phyloP scores from a whole-genome alignment of 2,888 invertebrate species.

The Chirona hameri region DNA sequence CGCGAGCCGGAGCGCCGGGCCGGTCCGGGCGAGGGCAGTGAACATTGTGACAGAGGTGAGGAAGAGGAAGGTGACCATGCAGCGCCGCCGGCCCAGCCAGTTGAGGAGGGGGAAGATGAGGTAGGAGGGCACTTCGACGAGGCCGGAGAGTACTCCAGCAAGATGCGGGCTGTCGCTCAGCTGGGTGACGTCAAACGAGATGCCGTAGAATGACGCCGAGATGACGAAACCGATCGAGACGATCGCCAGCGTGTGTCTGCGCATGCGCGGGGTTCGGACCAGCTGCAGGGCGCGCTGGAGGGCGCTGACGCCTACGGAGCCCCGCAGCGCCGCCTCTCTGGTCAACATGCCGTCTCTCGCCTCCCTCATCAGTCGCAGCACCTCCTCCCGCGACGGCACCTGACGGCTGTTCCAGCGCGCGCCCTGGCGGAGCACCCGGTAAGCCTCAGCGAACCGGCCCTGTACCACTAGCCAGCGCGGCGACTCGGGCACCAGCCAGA shows the following conservation, averaged over 20 bases:
- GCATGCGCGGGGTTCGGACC: neutral
- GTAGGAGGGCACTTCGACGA: constrained; percentile 50
- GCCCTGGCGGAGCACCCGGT: neutral
- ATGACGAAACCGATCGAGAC: constrained; percentile 34
- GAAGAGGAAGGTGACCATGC: constrained; percentile 48
- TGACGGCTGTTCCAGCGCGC: neutral
- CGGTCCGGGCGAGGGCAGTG: constrained; percentile 45
- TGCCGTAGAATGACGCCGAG: constrained; percentile 50
- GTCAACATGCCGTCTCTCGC: neutral
- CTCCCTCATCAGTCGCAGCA: neutral
- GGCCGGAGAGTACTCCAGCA: constrained; percentile 50
- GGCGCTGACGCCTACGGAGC: neutral
- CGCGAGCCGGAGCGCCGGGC: constrained; percentile 39
- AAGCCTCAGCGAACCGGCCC: neutral
- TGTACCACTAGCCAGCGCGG: constrained; percentile 62
- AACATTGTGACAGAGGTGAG: constrained; percentile 49
- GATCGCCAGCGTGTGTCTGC: neutral
- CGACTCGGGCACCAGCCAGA: too few relatives aligned
- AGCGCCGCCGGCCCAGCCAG: constrained; percentile 49
- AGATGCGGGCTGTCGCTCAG: constrained; percentile 51
- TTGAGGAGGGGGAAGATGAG: constrained; percentile 47
- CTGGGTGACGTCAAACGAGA: constrained; percentile 48
- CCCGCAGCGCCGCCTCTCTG: neutral
- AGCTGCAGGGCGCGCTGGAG: neutral
- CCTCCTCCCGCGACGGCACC: neutral